phyloP scores from a whole-genome alignment of 2,888 invertebrate species.

The Ashinkailepas kermadecensis region DNA sequence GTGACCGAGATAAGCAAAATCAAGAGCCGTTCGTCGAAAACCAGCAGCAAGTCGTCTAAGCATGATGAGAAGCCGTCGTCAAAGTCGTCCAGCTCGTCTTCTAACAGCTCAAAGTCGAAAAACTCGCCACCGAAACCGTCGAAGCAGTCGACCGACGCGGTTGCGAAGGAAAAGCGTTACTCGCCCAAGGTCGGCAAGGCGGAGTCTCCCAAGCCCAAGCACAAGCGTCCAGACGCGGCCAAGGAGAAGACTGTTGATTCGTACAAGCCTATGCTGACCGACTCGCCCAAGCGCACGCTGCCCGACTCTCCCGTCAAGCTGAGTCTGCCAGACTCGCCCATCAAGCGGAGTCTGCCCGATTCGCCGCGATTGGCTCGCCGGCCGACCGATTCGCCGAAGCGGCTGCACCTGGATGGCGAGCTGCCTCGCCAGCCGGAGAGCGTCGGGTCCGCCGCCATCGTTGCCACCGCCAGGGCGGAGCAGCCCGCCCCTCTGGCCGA shows the following conservation, averaged over 20 bases:
- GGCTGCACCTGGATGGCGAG: background rate
- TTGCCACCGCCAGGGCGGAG: no score
- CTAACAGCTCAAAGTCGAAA: background rate
- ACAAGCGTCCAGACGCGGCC: background rate
- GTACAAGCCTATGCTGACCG: background rate
- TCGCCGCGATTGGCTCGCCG: no score
- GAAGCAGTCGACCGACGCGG: background rate
- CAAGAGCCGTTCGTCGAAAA: no score
- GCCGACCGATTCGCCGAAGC: background rate
- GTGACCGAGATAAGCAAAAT: background rate
- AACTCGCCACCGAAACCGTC: background rate
- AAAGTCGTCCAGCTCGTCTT: background rate
- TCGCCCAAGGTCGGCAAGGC: background rate
- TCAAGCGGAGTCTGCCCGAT: background rate
- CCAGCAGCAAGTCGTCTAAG: background rate
- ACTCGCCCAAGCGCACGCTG: background rate
- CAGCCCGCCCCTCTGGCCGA: background rate
- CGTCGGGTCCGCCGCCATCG: background rate
- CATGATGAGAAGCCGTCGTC: background rate
- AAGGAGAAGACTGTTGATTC: background rate
- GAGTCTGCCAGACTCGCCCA: background rate
- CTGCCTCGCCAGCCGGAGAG: background rate
- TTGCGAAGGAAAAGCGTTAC: background rate
- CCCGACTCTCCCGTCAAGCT: background rate
- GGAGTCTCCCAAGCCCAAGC: background rate